Base-by-base conservation (phyloP, 2,113 vertebrate species). In the Sceloporus undulatus region DNA sequence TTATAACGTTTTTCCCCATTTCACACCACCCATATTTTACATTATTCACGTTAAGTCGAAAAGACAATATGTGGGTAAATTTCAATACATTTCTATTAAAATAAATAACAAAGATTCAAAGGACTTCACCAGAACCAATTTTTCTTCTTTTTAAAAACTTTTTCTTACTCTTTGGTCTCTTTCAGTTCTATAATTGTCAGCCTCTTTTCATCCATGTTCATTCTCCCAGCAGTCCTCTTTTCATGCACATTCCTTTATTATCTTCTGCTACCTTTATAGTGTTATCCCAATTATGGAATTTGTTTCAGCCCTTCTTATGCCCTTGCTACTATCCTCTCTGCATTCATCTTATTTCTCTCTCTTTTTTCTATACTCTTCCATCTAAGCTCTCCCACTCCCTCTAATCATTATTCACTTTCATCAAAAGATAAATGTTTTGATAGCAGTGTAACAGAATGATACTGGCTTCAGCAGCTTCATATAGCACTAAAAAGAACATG, bases 231-330 rank as follows among this genome's bases (percentile, higher is more conserved):
- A 38, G 65, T 34, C 2, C 6, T 65, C 42, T 7, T 42, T 82
- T 52, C 54, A 74, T 76, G 54, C 42, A 18, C 40, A 54, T 9
- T 27, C 18, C n/a, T 74, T 87, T 66, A 56, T 81, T 66, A 87
- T 42, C 1, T 59, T 34, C n/a, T 42, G 34, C 77, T 87, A 19
- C 65, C n/a, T 87, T 73, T 80, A 80, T 38, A 86, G 3, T 73
- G 48, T 40, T 86, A 56, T 11, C 73, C 52, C 78, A 87, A 73
- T 73, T 82, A 66, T 23, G 73, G 73, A 87, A 65, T 79, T 79
- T 74, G 76, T 42, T 79, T 38, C 38, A 74, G 10, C 27, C 25
- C 16, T 42, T 79, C 66, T 18, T 66, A 56, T 82, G 62, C 23
- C 25, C 13, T 70, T 84, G 42, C 42, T 29, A 56, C 11, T 38